phyloP scores from a whole-genome alignment of 2,113 vertebrate genomes.

The Arenaria interpres region DNA sequence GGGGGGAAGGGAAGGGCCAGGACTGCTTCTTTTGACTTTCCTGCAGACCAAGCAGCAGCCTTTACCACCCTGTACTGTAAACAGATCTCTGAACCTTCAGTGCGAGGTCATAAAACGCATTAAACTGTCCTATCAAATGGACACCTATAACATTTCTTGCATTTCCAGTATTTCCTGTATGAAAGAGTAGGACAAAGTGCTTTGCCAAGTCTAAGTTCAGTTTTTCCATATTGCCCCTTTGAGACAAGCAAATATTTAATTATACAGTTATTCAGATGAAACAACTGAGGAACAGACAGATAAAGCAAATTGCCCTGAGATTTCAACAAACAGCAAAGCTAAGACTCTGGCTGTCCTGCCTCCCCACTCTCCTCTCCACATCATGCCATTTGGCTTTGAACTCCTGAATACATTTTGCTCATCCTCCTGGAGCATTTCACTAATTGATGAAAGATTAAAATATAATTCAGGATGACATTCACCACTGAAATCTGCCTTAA shows the following conservation, averaged over 20 bases:
- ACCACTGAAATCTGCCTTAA: conserved; percentile 44
- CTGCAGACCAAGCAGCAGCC: not conserved
- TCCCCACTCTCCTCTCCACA: not conserved
- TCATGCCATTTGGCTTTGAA: not conserved
- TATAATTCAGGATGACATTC: conserved; percentile 56
- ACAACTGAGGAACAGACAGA: not conserved
- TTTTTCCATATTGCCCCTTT: not conserved
- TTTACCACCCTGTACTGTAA: not conserved
- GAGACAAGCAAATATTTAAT: not conserved
- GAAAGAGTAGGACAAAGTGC: not conserved
- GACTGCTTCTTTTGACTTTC: not conserved
- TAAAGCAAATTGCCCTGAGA: not conserved
- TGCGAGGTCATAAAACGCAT: not conserved
- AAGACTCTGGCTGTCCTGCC: not conserved
- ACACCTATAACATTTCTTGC: not conserved
- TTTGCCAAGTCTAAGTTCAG: not conserved
- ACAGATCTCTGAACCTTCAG: not conserved
- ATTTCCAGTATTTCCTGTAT: not conserved
- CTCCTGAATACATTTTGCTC: conserved; percentile 18
- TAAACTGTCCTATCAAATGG: not conserved
- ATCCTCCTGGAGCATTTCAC: conserved; percentile 40
- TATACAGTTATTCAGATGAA: not conserved
- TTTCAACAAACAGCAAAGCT: not conserved
- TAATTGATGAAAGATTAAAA: conserved; percentile 56
- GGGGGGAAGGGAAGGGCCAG: not conserved